Conservation (phyloP, 2,797 vertebrate species). For the Coilia nasus region DNA sequence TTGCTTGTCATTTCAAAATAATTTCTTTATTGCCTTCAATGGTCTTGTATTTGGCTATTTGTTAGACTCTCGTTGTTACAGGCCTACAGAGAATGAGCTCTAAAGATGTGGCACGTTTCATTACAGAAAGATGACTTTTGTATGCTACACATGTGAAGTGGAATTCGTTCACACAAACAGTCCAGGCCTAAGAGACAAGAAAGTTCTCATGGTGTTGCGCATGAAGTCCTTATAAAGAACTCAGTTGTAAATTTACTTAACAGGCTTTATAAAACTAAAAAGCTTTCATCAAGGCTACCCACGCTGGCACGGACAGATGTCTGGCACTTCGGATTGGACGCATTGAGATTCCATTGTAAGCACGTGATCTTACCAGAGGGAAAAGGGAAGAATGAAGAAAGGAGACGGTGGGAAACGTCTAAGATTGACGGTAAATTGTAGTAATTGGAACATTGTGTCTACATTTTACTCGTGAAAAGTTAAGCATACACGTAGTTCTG, state of each 20-base stretch:
- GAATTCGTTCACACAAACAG: background rate
- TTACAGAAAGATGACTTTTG: background rate
- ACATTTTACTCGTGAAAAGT: background rate
- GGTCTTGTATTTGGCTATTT: background rate
- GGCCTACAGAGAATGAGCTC: too few relatives aligned
- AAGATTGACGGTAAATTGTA: background rate
- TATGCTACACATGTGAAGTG: too few relatives aligned
- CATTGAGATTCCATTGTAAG: constrained; percentile 6
- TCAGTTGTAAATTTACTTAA: background rate
- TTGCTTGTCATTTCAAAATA: background rate
- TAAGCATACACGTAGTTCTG: background rate
- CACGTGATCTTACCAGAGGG: constrained; percentile 10
- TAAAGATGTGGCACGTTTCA: too few relatives aligned
- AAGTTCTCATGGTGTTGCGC: background rate
- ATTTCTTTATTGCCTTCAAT: background rate
- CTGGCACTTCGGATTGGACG: constrained; percentile 10
- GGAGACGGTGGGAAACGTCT: constrained; percentile 2
- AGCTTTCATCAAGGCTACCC: background rate
- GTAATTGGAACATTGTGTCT: background rate
- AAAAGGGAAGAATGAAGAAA: constrained; percentile 25
- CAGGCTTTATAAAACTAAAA: background rate
- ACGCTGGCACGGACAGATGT: background rate
- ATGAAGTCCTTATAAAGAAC: background rate
- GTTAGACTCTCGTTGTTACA: too few relatives aligned
- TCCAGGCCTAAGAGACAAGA: background rate